phyloP scores from a whole-genome alignment of 1,140 invertebrate species.

The Chironomus striatipennis region DNA sequence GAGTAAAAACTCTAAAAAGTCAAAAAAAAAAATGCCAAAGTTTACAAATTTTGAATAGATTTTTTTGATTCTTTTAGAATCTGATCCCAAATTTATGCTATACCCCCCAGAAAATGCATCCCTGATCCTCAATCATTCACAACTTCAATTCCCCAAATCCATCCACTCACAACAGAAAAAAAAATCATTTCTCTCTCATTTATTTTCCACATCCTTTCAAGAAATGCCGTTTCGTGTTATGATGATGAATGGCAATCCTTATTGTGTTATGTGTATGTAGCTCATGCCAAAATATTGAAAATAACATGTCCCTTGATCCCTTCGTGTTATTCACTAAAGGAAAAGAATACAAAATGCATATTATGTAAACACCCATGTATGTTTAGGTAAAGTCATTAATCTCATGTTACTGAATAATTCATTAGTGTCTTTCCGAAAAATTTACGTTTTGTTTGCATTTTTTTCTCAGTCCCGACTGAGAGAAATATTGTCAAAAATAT shows the following conservation, averaged over 20 bases:
- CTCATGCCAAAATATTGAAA: slow-evolving; percentile 16
- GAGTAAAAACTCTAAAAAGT: too few relatives aligned
- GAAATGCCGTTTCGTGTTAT: background rate
- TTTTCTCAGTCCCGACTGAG: background rate
- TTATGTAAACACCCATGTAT: too few relatives aligned
- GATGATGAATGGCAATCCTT: background rate
- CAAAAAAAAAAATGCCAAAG: too few relatives aligned
- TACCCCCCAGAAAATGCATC: too few relatives aligned
- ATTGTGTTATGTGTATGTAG: background rate
- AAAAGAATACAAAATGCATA: background rate
- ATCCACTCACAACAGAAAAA: too few relatives aligned
- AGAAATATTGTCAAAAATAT: background rate
- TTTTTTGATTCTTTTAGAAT: too few relatives aligned
- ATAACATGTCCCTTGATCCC: background rate
- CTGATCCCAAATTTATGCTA: too few relatives aligned
- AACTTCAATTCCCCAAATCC: too few relatives aligned
- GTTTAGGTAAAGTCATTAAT: slow-evolving; percentile 18
- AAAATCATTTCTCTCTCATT: background rate
- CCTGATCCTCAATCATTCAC: too few relatives aligned
- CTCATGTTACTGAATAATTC: slow-evolving; percentile 23
- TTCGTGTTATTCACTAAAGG: background rate
- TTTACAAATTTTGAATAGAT: too few relatives aligned
- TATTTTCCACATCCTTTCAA: background rate
- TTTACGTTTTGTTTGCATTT: slow-evolving; percentile 18
- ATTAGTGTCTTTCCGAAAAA: background rate